Evolutionary conservation across 2,113 vertebrate genomes (phyloP).

Genomic region (Haplochromis burtoni): DNA sequence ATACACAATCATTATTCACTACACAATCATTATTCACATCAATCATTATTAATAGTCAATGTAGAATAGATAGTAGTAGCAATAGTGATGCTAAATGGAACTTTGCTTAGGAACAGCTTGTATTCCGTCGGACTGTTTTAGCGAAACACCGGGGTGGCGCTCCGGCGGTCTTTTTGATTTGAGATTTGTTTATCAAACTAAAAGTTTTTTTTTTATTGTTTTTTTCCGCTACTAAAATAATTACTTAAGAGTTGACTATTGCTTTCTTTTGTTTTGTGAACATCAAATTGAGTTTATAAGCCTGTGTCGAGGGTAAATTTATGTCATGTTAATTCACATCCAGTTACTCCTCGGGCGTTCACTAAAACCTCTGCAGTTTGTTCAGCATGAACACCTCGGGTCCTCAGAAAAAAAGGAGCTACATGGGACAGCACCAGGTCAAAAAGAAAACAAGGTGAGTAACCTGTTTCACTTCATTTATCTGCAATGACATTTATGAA

Average conservation of each 20-base stretch:
- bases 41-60: not conserved
- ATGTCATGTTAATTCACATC: slow-evolving; percentile 19
- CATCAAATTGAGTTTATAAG: not conserved
- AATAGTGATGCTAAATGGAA: not conserved
- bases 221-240: not conserved
- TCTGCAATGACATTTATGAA: not conserved
- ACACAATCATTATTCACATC: not conserved
- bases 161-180: slow-evolving; percentile 52
- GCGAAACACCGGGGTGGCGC: not conserved
- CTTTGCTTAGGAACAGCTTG: not conserved
- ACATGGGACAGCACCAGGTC: slow-evolving; percentile 69
- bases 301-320: not conserved
- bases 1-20: not conserved
- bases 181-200: not conserved
- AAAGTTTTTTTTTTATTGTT: not conserved
- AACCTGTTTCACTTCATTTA: not conserved
- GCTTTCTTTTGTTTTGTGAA: not conserved
- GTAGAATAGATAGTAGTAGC: not conserved
- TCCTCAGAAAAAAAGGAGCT: slow-evolving; percentile 58
- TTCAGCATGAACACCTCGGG: slow-evolving; percentile 36
- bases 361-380: not conserved
- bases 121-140: slow-evolving; percentile 32
- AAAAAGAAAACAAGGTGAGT: slow-evolving; percentile 59
- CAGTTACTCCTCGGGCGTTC: not conserved
- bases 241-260: not conserved